Conservation (phyloP, 2,797 vertebrate genomes). For the Holocentrus rufus region DNA sequence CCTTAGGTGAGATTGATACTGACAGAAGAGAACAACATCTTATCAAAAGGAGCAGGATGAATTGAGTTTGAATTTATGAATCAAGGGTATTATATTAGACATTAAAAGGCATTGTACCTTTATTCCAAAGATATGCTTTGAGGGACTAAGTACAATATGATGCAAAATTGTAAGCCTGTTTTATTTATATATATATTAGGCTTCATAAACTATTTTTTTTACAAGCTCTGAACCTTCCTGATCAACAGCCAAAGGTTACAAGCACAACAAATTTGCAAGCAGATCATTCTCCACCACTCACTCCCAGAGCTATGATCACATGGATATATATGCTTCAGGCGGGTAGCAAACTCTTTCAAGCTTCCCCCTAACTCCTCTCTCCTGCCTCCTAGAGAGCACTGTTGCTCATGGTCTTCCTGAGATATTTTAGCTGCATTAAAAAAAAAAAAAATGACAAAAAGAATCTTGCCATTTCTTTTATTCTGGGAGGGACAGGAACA, state of each 20-base stretch:
- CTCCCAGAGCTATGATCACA: conserved; percentile 60
- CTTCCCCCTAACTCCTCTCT: conserved; percentile 26
- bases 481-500: conserved; percentile 4
- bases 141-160: conserved; percentile 30
- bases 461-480: background rate
- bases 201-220: background rate
- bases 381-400: conserved; percentile 28
- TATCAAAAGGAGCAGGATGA: conserved; percentile 9
- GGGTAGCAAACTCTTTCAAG: conserved; percentile 50
- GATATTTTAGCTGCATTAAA: conserved; percentile 21
- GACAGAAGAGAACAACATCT: conserved; percentile 20
- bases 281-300: conserved; percentile 40
- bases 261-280: conserved; percentile 51
- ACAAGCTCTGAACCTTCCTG: conserved; percentile 30
- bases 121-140: conserved; percentile 20
- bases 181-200: background rate
- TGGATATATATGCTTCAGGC: conserved; percentile 43
- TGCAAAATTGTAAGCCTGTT: conserved; percentile 18
- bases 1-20: conserved; percentile 8
- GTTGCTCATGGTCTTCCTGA: conserved; percentile 19
- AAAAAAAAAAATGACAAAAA: background rate
- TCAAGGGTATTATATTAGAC: too few relatives aligned
- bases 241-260: conserved; percentile 58
- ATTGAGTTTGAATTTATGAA: too few relatives aligned
- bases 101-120: conserved; percentile 29